Percentiles rank a stretch among this genome's conserved stretches.
Conservation (phyloP, 2,797 vertebrate species). For the Rhodeus uyekii region DNA sequence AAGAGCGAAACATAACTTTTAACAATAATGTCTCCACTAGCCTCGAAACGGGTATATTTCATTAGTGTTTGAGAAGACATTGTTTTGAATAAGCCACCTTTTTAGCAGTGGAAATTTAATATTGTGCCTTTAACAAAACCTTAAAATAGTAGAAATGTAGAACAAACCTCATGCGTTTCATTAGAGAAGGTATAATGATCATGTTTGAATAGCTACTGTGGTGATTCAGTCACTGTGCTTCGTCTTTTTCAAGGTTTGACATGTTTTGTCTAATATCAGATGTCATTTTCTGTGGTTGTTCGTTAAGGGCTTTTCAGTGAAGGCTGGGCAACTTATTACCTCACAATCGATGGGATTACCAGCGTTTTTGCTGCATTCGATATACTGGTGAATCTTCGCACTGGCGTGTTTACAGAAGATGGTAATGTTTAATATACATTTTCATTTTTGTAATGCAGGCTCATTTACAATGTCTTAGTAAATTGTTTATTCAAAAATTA, state of each 20-base stretch:
- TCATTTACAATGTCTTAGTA: neutral
- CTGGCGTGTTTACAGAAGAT: conserved; percentile 41
- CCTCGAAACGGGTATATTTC: no score
- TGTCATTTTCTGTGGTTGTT: neutral
- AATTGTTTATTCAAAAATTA: neutral
- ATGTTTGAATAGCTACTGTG: neutral
- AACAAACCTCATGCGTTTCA: neutral
- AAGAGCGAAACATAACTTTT: no score
- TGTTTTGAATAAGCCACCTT: no score
- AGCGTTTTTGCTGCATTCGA: conserved; percentile 39
- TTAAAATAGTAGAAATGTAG: neutral
- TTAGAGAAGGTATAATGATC: neutral
- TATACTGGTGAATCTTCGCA: conserved; percentile 47
- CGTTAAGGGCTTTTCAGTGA: conserved; percentile 27
- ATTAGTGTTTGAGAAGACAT: no score
- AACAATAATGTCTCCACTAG: no score
- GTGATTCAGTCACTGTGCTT: neutral
- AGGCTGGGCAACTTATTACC: neutral
- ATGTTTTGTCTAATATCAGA: neutral
- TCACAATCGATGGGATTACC: neutral
- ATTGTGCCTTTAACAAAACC: no score
- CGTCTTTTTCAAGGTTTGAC: neutral
- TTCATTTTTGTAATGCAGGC: neutral
- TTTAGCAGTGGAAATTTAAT: no score
- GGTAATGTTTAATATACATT: conserved; percentile 42